A percentile compares a stretch with the other conserved stretches of the same genome.
These are phyloP conservation scores for Meliscaeva auricollis DNA, from an alignment of 2,888 invertebrate species.

Conservation along the genomic window DNA sequence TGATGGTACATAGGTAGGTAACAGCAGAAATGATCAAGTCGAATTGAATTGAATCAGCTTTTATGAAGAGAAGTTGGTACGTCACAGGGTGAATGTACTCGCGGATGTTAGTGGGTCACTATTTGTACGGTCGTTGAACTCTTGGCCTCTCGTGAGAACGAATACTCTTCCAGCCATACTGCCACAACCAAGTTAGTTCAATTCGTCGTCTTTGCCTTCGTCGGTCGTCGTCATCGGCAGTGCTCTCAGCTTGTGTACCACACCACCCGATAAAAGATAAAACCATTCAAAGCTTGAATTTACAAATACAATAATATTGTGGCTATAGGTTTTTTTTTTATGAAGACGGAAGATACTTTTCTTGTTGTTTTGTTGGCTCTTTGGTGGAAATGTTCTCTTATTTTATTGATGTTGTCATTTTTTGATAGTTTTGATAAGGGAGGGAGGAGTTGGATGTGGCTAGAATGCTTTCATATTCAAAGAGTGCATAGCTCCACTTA, in stretches of 20 bases:
- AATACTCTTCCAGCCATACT: constrained; percentile 53
- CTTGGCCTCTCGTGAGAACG: constrained; percentile 81
- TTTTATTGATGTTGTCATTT: background rate
- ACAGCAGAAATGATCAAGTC: constrained; percentile 54
- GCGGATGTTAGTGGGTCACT: constrained; percentile 85
- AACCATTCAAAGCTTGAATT: background rate
- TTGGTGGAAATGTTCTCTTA: constrained; percentile 9
- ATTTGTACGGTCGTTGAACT: constrained; percentile 84
- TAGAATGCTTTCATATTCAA: too few relatives aligned
- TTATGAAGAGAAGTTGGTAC: constrained; percentile 80
- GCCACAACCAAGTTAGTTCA: background rate
- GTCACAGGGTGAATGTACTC: constrained; percentile 84
- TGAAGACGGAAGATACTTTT: constrained; percentile 6
- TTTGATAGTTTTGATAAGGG: background rate
- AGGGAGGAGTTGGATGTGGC: background rate
- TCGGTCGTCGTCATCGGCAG: background rate
- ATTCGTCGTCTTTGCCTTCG: background rate
- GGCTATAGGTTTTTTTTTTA: background rate
- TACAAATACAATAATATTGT: constrained; percentile 22
- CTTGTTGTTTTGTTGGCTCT: background rate
- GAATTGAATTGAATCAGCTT: constrained; percentile 41
- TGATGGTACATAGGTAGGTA: too few relatives aligned
- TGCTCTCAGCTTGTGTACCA: constrained; percentile 11
- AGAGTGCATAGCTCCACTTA: background rate
- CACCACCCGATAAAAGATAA: background rate